Evolutionary conservation across 2,888 invertebrate genomes (phyloP), one percentile per base, ranked within the genome.

Genomic region (Lycaena phlaeas): DNA sequence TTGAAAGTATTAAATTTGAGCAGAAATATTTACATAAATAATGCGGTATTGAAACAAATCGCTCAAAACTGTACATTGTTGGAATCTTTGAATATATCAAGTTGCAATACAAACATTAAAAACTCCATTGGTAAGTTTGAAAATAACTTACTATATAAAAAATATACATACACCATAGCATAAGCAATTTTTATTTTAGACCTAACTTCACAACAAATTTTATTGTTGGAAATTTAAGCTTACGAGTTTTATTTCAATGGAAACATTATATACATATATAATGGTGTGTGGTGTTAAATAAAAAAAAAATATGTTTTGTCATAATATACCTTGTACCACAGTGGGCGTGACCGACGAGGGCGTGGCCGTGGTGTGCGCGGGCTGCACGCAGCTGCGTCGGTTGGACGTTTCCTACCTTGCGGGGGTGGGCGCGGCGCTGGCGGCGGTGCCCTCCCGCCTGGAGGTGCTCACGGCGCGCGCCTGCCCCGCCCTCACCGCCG

Each of bases 31-130:
- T 68, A 72, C 40, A 78, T 90, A 12, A 82, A 75, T 0, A 86
- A 90, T 52, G 62, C 71, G 1, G 79, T 88, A 14, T 42, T 90
- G 44, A 74, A 77, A 50, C 71, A 67, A 34, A 56, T 90, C 4
- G 78, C 85, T 0, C 69, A 72, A 45, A 61, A 69, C 10, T 88
- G 87, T 48, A 54, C 61, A 4, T 69, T 82, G 29, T 49, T 88
- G 26, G 64, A 70, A 47, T 61, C 64, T 0, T 56, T 88, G 34
- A 81, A 87, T 57, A 52, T 87, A 14, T 77, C 79, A 15, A 69
- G 82, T 41, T 84, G 82, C 45, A 77, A 77, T 42, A 59, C 72
- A 0, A 64, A 59, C 27, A 72, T 59, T 36, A 48, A 38, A 11
- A 67, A 56, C 28, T 48, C 64, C 40, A 49, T 58, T 48, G 74